These are phyloP conservation scores for Entosphenus tridentatus DNA, from an alignment of 2,113 vertebrate species.

Conservation along the genomic window DNA sequence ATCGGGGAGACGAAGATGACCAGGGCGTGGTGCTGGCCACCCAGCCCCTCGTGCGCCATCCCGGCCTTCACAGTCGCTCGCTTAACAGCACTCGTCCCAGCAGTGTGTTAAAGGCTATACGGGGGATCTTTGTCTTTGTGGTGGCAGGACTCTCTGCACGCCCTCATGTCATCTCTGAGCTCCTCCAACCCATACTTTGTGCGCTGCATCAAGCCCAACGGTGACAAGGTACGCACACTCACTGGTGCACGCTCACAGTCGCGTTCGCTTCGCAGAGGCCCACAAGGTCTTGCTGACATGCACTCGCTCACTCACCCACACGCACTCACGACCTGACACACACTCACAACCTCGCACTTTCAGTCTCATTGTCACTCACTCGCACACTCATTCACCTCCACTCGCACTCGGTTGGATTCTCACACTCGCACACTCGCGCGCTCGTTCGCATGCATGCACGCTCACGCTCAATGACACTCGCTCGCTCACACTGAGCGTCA, in stretches of 20 bases:
- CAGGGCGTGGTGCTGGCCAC: no score
- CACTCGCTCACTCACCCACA: neutral
- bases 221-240: constrained; percentile 39
- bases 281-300: neutral
- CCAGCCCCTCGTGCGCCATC: no score
- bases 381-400: neutral
- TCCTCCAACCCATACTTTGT: constrained; percentile 75
- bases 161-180: constrained; percentile 67
- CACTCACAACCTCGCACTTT: neutral
- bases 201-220: constrained; percentile 86
- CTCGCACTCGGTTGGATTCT: neutral
- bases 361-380: neutral
- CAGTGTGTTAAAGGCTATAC: no score
- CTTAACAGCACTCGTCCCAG: no score
- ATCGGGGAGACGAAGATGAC: no score
- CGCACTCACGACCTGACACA: neutral
- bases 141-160: constrained; percentile 48
- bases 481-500: no score
- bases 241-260: neutral
- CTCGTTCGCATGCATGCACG: neutral
- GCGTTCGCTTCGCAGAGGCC: neutral
- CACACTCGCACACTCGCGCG: neutral
- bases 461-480: neutral
- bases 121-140: no score
- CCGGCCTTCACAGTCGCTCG: no score